These are phyloP conservation scores for Pemphredon lugubris DNA, from an alignment of 2,888 invertebrate genomes.

Conservation along the genomic window DNA sequence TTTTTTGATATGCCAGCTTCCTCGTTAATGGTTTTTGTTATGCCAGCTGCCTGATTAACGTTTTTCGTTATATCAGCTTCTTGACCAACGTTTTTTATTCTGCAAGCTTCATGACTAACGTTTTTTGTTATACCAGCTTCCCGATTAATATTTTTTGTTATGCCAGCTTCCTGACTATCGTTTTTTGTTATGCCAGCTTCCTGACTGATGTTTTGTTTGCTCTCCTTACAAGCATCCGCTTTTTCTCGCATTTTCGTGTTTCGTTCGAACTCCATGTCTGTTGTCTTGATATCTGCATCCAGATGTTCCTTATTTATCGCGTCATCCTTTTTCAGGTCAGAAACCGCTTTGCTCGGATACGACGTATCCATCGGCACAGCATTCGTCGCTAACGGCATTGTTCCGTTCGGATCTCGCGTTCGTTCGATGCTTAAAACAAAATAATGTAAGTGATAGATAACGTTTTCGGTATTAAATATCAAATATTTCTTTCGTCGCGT, in stretches of 20 bases:
- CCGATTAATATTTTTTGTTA: not conserved
- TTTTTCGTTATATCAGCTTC: not conserved
- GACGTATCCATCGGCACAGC: slow-evolving; percentile 8
- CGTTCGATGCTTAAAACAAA: not conserved
- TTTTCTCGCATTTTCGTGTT: slow-evolving; percentile 1
- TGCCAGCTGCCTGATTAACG: not conserved
- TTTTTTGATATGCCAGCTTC: too few species aligned
- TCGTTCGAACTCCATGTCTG: too few species aligned
- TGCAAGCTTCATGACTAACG: not conserved
- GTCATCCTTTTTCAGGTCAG: not conserved
- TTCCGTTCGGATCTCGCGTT: not conserved
- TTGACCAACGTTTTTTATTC: not conserved
- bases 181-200: too few species aligned
- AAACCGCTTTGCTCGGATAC: slow-evolving; percentile 2
- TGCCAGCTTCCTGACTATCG: not conserved
- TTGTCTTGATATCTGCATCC: too few species aligned
- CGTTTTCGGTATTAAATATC: too few species aligned
- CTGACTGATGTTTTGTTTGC: too few species aligned
- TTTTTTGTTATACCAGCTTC: too few species aligned
- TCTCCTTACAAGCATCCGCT: not conserved
- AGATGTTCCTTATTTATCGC: too few species aligned
- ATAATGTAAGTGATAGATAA: too few species aligned
- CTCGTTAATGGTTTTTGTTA: too few species aligned
- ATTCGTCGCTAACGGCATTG: slow-evolving; percentile 14
- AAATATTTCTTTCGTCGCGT: too few species aligned